Percentiles rank a stretch among this genome's conserved stretches.
phyloP scores from a whole-genome alignment of 2,797 vertebrate genomes.

The Diceros bicornis region DNA sequence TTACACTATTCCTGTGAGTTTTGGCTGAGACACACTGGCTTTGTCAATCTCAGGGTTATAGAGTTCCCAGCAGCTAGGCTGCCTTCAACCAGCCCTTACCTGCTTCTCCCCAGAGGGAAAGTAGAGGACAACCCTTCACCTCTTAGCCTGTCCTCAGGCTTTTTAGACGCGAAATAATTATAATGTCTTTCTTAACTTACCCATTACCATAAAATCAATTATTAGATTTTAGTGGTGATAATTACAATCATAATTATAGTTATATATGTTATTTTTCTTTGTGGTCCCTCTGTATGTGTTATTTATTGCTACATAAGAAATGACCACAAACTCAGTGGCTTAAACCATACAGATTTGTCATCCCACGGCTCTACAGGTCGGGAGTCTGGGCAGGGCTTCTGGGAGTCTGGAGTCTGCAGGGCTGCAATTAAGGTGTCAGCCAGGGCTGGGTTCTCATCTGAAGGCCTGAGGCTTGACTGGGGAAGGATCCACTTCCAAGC shows the following conservation, averaged over 20 bases:
- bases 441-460: background rate
- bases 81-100: background rate
- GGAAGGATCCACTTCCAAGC: background rate
- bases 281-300: background rate
- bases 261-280: background rate
- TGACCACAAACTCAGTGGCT: background rate
- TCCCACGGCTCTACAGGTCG: background rate
- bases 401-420: background rate
- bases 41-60: background rate
- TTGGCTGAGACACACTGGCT: background rate
- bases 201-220: background rate
- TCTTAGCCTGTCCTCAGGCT: background rate
- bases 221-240: constrained; percentile 8
- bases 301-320: background rate
- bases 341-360: background rate
- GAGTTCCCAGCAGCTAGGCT: background rate
- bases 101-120: background rate
- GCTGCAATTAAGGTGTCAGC: background rate
- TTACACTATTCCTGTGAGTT: background rate
- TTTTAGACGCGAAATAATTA: background rate
- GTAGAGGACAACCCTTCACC: background rate
- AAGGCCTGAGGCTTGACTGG: background rate
- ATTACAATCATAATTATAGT: background rate
- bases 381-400: background rate
- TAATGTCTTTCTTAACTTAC: background rate